Conservation (phyloP, 2,888 invertebrate species). For the Rutpela maculata region DNA sequence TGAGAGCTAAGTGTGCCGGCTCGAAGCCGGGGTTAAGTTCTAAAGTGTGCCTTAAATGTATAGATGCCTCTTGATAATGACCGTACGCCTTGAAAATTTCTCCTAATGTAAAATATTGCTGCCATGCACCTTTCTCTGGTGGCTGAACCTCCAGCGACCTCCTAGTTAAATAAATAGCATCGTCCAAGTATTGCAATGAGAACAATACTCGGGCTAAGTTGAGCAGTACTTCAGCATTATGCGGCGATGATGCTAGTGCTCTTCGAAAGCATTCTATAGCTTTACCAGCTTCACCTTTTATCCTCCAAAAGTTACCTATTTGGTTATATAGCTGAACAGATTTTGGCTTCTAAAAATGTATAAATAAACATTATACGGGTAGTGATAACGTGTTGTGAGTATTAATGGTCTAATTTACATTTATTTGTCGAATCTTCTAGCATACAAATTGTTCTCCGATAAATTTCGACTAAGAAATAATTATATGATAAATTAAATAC, state of each 20-base stretch:
- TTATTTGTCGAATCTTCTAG: too few species aligned
- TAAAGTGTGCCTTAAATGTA: conserved; percentile 88
- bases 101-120: conserved; percentile 93
- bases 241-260: conserved; percentile 89
- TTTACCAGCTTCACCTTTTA: conserved; percentile 90
- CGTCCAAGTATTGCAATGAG: conserved; percentile 91
- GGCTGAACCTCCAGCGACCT: conserved; percentile 90
- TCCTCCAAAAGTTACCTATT: conserved; percentile 94
- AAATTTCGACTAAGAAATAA: too few species aligned
- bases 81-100: conserved; percentile 95
- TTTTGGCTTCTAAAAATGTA: conserved; percentile 80
- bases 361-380: neutral
- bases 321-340: conserved; percentile 91
- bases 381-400: neutral
- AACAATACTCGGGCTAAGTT: conserved; percentile 90
- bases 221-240: conserved; percentile 89
- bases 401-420: neutral
- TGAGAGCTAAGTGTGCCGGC: conserved; percentile 86
- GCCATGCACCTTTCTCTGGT: conserved; percentile 90
- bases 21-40: conserved; percentile 91
- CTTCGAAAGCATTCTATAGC: conserved; percentile 93
- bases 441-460: too few species aligned
- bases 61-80: conserved; percentile 90
- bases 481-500: too few species aligned
- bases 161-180: conserved; percentile 90